Percentiles rank a stretch among this genome's conserved stretches.
Evolutionary conservation across 2,797 vertebrate genomes (phyloP).

Genomic region (Enteromius fasciolatus): DNA sequence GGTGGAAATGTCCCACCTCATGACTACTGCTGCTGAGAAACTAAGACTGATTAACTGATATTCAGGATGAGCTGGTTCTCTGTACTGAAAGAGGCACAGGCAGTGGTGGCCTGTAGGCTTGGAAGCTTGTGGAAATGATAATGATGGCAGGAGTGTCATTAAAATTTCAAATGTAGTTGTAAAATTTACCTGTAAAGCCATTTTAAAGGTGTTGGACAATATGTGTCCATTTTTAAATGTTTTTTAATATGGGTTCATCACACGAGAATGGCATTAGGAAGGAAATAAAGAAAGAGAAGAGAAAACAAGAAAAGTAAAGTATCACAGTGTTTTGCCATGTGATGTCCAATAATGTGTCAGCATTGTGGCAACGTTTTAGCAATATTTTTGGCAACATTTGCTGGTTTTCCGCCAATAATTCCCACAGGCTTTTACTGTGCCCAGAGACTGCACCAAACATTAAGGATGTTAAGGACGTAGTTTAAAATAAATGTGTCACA

Average conservation of each 20-base stretch:
- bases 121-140: constrained; percentile 67
- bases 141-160: constrained; percentile 59
- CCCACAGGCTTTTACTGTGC: constrained; percentile 66
- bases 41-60: constrained; percentile 86
- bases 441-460: constrained; percentile 58
- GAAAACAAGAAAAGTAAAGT: constrained; percentile 44
- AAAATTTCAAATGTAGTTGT: constrained; percentile 67
- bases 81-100: constrained; percentile 87
- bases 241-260: constrained; percentile 44
- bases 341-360: constrained; percentile 56
- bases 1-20: constrained; percentile 85
- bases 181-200: constrained; percentile 64
- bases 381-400: constrained; percentile 78
- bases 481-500: constrained; percentile 60
- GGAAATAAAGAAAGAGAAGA: constrained; percentile 27
- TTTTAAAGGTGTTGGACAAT: constrained; percentile 60
- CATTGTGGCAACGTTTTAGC: constrained; percentile 59
- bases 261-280: constrained; percentile 29
- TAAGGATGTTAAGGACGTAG: constrained; percentile 56
- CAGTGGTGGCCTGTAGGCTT: constrained; percentile 76
- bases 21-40: constrained; percentile 94
- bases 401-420: constrained; percentile 73
- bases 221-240: constrained; percentile 55
- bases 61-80: constrained; percentile 98
- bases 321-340: constrained; percentile 56